Conservation (phyloP, 2,888 invertebrate species). For the Protonemura montana region DNA sequence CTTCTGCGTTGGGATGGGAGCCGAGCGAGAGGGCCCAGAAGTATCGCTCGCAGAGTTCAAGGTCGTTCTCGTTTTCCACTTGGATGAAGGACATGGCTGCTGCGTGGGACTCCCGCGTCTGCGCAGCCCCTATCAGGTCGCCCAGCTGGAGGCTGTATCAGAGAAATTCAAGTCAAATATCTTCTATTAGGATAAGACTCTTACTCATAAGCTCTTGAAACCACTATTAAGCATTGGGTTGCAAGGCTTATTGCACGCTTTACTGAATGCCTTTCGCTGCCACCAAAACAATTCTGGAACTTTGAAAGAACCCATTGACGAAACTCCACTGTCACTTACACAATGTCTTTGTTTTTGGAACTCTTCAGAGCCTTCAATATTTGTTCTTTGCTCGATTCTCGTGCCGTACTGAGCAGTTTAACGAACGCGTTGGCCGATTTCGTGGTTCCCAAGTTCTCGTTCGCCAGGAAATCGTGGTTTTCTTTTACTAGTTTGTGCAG, state of each 20-base stretch:
- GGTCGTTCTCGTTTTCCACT: slow-evolving; percentile 63
- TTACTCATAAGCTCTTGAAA: neutral
- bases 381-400: slow-evolving; percentile 67
- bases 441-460: slow-evolving; percentile 67
- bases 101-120: slow-evolving; percentile 71
- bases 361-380: slow-evolving; percentile 66
- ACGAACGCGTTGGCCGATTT: slow-evolving; percentile 71
- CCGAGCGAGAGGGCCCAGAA: slow-evolving; percentile 76
- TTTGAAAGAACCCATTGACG: too few species aligned
- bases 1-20: slow-evolving; percentile 67
- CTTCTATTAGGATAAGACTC: neutral
- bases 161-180: neutral
- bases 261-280: too few species aligned
- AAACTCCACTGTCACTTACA: too few species aligned
- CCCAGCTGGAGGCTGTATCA: slow-evolving; percentile 66
- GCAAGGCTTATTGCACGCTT: too few species aligned
- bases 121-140: slow-evolving; percentile 75
- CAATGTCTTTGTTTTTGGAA: slow-evolving; percentile 65
- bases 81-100: slow-evolving; percentile 72
- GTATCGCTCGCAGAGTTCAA: slow-evolving; percentile 74
- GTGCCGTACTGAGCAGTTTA: slow-evolving; percentile 68
- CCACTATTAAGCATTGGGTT: too few species aligned
- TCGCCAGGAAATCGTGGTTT: slow-evolving; percentile 63
- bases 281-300: too few species aligned
- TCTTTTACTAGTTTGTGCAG: slow-evolving; percentile 64